Percentiles rank a stretch among this genome's conserved stretches.
phyloP scores from a whole-genome alignment of 2,113 vertebrate genomes.

The Emydocephalus ijimae region DNA sequence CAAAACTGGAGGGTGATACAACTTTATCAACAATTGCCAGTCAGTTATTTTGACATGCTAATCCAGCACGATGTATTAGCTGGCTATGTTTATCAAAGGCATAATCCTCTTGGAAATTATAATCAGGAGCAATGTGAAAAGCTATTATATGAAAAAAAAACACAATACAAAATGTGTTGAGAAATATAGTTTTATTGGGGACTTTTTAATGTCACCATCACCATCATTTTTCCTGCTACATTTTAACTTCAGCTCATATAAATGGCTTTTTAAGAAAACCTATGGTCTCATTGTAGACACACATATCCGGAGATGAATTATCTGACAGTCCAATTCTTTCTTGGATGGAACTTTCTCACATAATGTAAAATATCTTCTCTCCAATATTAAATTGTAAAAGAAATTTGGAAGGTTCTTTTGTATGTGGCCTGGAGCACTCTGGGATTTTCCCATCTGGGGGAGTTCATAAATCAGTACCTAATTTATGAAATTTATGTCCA shows the following conservation, averaged over 20 bases:
- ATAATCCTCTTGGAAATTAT: slow-evolving; percentile 47
- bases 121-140: slow-evolving; percentile 38
- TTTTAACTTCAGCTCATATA: slow-evolving; percentile 32
- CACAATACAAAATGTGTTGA: slow-evolving; percentile 17
- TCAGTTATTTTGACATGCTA: slow-evolving; percentile 37
- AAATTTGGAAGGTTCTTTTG: neutral
- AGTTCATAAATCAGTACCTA: neutral
- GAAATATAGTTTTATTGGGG: slow-evolving; percentile 38
- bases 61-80: slow-evolving; percentile 15
- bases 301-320: neutral
- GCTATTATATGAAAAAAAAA: neutral
- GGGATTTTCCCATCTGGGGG: neutral
- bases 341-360: neutral
- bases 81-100: slow-evolving; percentile 36
- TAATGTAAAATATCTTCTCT: neutral
- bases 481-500: neutral
- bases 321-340: neutral
- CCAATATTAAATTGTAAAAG: neutral
- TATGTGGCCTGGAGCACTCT: neutral
- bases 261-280: neutral
- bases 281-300: neutral
- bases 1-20: slow-evolving; percentile 43
- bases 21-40: slow-evolving; percentile 62
- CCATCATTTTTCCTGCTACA: neutral
- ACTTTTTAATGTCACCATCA: slow-evolving; percentile 32